These are phyloP conservation scores for Panthera tigris DNA, from an alignment of 2,113 vertebrate genomes.

Conservation along the genomic window DNA sequence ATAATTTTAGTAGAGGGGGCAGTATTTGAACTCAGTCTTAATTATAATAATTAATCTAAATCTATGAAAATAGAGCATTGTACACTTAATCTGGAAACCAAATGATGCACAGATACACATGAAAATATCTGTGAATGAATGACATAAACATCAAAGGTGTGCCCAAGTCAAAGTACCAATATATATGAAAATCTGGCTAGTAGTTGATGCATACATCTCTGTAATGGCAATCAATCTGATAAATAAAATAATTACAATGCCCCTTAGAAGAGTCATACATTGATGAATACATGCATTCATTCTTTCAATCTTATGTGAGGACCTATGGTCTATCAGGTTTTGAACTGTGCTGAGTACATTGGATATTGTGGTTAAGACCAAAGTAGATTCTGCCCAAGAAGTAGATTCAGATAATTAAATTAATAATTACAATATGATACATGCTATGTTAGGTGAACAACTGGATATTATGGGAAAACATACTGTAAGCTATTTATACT, in stretches of 20 bases:
- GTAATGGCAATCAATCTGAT: neutral
- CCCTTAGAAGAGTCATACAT: conserved; percentile 11
- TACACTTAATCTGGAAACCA: neutral
- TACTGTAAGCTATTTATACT: conserved; percentile 12
- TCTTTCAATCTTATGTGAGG: conserved; percentile 18
- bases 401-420: neutral
- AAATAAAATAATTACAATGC: conserved; percentile 37
- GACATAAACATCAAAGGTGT: conserved; percentile 35
- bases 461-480: neutral
- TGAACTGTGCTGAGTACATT: neutral
- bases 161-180: neutral
- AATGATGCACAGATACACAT: conserved; percentile 1
- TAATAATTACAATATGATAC: neutral
- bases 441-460: neutral
- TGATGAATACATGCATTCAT: neutral
- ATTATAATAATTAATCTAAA: conserved; percentile 42
- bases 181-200: conserved; percentile 15
- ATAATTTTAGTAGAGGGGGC: neutral
- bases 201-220: neutral
- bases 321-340: neutral
- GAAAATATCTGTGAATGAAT: neutral
- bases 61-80: conserved; percentile 42
- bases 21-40: conserved; percentile 20
- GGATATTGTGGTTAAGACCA: neutral
- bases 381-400: neutral